Base-by-base conservation (phyloP, 2,797 vertebrate genomes). In the Chaetophractus vellerosus region DNA sequence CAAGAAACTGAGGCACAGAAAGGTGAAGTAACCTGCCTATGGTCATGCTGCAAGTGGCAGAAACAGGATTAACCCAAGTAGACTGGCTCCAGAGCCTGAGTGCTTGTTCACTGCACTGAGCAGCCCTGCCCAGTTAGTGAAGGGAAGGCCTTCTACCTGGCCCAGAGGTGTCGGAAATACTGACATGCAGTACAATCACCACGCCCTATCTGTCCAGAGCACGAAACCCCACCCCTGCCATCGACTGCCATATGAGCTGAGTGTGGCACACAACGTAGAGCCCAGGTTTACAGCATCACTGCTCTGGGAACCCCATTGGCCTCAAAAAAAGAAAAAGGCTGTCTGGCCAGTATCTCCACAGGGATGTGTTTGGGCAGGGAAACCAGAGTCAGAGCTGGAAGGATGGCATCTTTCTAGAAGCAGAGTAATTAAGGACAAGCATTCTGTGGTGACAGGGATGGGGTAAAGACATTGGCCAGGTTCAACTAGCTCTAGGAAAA, bases 31-130 rank as follows among this genome's bases (percentile, higher is more conserved):
- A 59, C 74, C 68, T 23, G 68, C n/a, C 16, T 59, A 64, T n/a
- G 50, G 48, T 68, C 64, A 75, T 2, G 31, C 26, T 61, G 33
- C 69, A 72, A 69, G 59, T 28, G 12, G 4, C 19, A 88, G 21
- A 69, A 45, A 61, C 0, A 48, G 36, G 82, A 21, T 68, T 83
- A 38, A 52, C 28, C 8, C 4, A 28, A 3, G 24, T 10, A 80
- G 41, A 52, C n/a, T 50, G 26, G n/a, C n/a, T 63, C 59, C 31
- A 63, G 19, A 61, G 41, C 0, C 52, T 11, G 31, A 52, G 28
- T 2, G 24, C 12, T 23, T 0, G 1, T 24, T 12, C 10, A 4
- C 8, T 14, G 9, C 5, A 1, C 66, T n/a, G 10, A 14, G 16
- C n/a, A 84, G 61, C 12, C 66, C 24, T 38, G 24, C 2, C 12